Base-by-base conservation (phyloP, 2,113 vertebrate species). In the Lathamus discolor region DNA sequence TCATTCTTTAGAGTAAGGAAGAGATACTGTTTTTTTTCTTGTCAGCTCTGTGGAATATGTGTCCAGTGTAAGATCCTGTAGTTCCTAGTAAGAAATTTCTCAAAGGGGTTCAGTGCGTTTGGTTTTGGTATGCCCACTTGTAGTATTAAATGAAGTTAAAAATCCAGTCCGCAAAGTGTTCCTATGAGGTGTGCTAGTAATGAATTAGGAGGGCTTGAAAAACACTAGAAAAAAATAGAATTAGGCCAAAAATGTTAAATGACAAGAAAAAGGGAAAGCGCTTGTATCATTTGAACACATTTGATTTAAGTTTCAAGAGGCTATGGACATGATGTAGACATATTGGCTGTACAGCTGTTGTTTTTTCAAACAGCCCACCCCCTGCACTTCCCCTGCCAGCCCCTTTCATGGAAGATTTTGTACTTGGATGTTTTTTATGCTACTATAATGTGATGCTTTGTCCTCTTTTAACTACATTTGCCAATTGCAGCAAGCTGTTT, bases 311-410 rank as follows among this genome's bases (percentile, higher is more conserved):
- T 92, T 89, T 86, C 3, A 20, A 95, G 77, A 89, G 33, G 23
- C 80, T 89, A n/a, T 29, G 81, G 73, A 33, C 46, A 81, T 86
- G 54, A 27, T 48, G 59, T 75, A 86, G 80, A 35, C 70, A 92
- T 83, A 75, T 61, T 95, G 83, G 57, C 52, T 85, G 48, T 89
- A 91, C 91, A 96, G 83, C 77, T 95, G 93, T 55, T 96, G 81
- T 91, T 95, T 95, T 95, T 95, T 82, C 62, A 76, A 89, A 61
- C 33, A 93, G 27, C 52, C 43, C 61, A 48, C 39, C 51, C 54
- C 43, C 61, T 81, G 73, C 61, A 44, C 57, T 92, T 96, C 88
- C 69, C 20, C 52, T 91, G 81, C 80, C 91, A 93, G 83, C 22
- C 86, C 48, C 29, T 69, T 85, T 80, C 41, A n/a, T 25, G n/a